Base-by-base conservation (phyloP, 2,888 invertebrate species). In the Atethmia centrago region DNA sequence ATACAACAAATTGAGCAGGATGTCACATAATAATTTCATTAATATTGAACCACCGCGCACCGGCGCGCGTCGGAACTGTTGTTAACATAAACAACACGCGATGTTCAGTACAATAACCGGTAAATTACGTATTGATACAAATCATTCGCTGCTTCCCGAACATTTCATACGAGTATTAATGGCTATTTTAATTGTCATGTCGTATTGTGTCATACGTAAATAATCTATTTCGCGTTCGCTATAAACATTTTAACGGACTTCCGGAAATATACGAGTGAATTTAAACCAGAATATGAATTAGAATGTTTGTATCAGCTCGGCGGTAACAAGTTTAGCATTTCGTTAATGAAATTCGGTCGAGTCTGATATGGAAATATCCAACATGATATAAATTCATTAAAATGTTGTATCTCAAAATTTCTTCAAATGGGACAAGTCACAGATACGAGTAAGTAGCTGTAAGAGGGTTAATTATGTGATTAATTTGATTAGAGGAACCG, bases 131-230 rank as follows among this genome's bases (percentile, higher is more conserved):
- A 64, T 64, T 64, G 31, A 75, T 42, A 64, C 58, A 45, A 74
- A 62, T n/a, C 21, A 74, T 51, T 56, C 12, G 28, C 28, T 45
- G 47, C 40, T 40, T 42, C 31, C 53, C 16, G 47, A 61, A 25
- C 40, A 75, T 28, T 65, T 28, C 76, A 47, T 59, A n/a, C n/a
- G n/a, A n/a, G n/a, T n/a, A 63, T 40, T 56, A 79, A 70, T 70
- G 71, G 40, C n/a, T 70, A 63, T 72, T 74, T 45, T 45, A 58
- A 63, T 51, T 51, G 53, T 42, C 51, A 9, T 47, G 31, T 40
- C 56, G 59, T 36, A 65, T 59, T 47, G 40, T 55, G 19, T 76
- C 25, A 64, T 36, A n/a, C 31, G 49, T 81, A 42, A 81, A 65
- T 77, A 53, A 75, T 81, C 21, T 25, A 49, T 61, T 42, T 55